Evolutionary conservation across 2,888 invertebrate species (phyloP).

Genomic region (Allacma fusca): DNA sequence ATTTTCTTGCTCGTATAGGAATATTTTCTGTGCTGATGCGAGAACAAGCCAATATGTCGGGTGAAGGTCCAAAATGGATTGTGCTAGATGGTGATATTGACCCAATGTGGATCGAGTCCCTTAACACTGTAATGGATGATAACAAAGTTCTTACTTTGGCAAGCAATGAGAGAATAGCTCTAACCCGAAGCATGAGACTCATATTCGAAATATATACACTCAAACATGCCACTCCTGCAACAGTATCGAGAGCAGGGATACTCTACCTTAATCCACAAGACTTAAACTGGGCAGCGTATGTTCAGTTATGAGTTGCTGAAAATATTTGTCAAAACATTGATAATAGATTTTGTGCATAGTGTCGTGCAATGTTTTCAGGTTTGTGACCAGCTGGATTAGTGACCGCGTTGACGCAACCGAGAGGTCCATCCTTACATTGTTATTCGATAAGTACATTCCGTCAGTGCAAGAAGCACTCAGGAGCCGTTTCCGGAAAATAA

Average conservation of each 20-base stretch:
- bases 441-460: slow-evolving; percentile 97
- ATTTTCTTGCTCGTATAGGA: no score
- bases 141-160: slow-evolving; percentile 95
- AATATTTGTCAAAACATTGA: no score
- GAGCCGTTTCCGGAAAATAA: slow-evolving; percentile 91
- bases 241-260: slow-evolving; percentile 95
- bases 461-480: slow-evolving; percentile 86
- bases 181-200: slow-evolving; percentile 91
- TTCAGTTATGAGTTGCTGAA: no score
- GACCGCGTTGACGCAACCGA: no score
- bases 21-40: no score
- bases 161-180: slow-evolving; percentile 93
- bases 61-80: slow-evolving; percentile 95
- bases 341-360: no score
- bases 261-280: slow-evolving; percentile 95
- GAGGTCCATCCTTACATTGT: no score
- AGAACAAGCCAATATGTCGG: slow-evolving; percentile 88
- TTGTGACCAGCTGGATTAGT: no score
- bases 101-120: slow-evolving; percentile 98
- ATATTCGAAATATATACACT: slow-evolving; percentile 97
- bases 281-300: slow-evolving; percentile 94
- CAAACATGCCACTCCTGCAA: slow-evolving; percentile 94
- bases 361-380: no score
- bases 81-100: slow-evolving; percentile 96
- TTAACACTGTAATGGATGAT: slow-evolving; percentile 98